Percentiles rank a stretch among this genome's conserved stretches.
Conservation (phyloP, 2,888 invertebrate genomes). For the Lasioglossum oenotherae region DNA sequence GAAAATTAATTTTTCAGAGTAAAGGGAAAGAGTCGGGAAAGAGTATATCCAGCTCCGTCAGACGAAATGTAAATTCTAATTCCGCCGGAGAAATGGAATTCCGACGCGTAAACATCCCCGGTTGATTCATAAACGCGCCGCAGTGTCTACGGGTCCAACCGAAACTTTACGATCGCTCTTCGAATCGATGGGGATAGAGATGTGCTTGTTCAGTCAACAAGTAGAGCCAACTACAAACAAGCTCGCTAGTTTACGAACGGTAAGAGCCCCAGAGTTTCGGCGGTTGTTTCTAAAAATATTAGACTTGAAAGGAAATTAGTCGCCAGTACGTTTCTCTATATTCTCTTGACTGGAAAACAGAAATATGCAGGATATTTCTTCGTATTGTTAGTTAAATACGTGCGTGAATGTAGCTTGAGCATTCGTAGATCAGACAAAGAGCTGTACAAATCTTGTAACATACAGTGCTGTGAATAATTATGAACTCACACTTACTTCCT, state of each 20-base stretch:
- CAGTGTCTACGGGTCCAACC: not conserved
- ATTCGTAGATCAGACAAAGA: not conserved
- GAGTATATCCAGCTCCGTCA: not conserved
- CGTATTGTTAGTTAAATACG: not conserved
- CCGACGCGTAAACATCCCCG: not conserved
- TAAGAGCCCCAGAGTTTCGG: not conserved
- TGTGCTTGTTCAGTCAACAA: conserved; percentile 6
- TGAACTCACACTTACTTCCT: no score
- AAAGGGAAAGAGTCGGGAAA: not conserved
- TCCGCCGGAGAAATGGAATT: not conserved
- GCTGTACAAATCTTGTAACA: not conserved
- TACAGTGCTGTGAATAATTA: no score
- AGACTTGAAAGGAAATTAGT: not conserved
- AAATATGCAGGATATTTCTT: not conserved
- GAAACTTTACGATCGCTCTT: not conserved
- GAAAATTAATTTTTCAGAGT: not conserved
- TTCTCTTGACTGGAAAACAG: not conserved
- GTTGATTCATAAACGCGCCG: not conserved
- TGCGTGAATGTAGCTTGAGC: not conserved
- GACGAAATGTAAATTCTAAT: not conserved
- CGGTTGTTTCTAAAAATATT: not conserved
- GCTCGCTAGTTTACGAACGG: not conserved
- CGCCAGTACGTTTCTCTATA: not conserved
- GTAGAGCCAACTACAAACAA: conserved; percentile 6
- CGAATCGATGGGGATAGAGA: not conserved